Conservation (phyloP, 1,140 invertebrate genomes). For the Zaprionus ghesquierei region DNA sequence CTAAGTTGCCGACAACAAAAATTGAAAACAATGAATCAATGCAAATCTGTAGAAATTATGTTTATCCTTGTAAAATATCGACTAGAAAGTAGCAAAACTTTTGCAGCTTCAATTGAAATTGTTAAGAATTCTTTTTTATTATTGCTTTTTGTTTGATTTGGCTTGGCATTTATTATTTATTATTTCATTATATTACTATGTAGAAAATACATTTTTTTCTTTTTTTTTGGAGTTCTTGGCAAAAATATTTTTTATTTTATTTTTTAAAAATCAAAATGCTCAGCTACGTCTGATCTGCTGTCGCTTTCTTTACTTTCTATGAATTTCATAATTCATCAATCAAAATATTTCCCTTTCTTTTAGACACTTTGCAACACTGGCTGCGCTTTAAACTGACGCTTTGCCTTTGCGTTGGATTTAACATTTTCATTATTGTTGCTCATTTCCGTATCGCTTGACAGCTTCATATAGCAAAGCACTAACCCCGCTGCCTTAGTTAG, state of each 20-base stretch:
- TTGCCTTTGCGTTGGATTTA: conserved; percentile 24
- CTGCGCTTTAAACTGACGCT: background rate
- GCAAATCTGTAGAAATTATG: background rate
- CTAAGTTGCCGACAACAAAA: conserved; percentile 3
- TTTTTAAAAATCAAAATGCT: too few relatives aligned
- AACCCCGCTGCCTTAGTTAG: background rate
- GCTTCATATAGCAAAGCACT: conserved; percentile 2
- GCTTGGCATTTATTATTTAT: too few relatives aligned
- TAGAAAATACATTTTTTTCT: too few relatives aligned
- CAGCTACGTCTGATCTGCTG: too few relatives aligned
- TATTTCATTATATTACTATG: too few relatives aligned
- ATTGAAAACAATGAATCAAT: background rate
- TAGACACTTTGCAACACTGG: conserved; percentile 1
- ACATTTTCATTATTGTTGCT: conserved; percentile 71
- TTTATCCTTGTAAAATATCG: background rate
- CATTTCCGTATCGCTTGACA: conserved; percentile 51
- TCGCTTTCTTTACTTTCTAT: background rate
- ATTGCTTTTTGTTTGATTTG: too few relatives aligned
- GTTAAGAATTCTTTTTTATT: too few relatives aligned
- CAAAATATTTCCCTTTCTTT: background rate
- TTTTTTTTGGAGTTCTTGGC: too few relatives aligned
- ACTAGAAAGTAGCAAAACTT: too few relatives aligned
- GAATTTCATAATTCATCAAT: conserved; percentile 10
- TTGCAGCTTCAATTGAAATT: too few relatives aligned
- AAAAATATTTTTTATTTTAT: too few relatives aligned